Evolutionary conservation across 2,113 vertebrate genomes (phyloP).

Genomic region (Hoplias malabaricus): DNA sequence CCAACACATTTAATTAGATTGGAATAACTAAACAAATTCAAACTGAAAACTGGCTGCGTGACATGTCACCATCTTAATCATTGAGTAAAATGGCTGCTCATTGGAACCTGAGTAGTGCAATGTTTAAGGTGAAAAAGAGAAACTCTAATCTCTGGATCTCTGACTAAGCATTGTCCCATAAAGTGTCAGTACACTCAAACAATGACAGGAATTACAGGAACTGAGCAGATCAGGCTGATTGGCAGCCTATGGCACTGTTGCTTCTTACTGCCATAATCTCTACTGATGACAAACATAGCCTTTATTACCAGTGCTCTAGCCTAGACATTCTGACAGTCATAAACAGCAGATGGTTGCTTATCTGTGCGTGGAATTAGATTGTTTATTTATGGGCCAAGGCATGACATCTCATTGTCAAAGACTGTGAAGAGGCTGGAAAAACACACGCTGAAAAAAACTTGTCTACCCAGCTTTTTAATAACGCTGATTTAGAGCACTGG

Average conservation of each 20-base stretch:
- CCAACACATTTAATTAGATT: no score
- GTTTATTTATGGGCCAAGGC: conserved; percentile 2
- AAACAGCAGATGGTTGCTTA: conserved; percentile 22
- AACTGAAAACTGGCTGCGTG: no score
- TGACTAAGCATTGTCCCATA: neutral
- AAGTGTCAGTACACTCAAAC: no score
- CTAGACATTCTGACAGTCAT: neutral
- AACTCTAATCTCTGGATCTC: neutral
- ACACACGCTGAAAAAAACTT: conserved; percentile 4
- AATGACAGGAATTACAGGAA: neutral
- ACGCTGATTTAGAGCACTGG: neutral
- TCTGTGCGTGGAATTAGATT: neutral
- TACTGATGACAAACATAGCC: neutral
- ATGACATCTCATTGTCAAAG: neutral
- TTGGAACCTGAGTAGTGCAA: neutral
- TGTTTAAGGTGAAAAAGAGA: neutral
- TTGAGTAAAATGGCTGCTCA: no score
- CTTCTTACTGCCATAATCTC: neutral
- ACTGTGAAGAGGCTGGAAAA: neutral
- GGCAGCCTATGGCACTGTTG: neutral
- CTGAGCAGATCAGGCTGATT: neutral
- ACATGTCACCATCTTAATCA: no score
- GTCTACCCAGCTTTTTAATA: neutral
- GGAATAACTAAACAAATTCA: no score
- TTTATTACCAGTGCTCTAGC: neutral